These are phyloP conservation scores for Platyrinchus mystaceus DNA, from an alignment of 2,797 vertebrate species.

Conservation along the genomic window DNA sequence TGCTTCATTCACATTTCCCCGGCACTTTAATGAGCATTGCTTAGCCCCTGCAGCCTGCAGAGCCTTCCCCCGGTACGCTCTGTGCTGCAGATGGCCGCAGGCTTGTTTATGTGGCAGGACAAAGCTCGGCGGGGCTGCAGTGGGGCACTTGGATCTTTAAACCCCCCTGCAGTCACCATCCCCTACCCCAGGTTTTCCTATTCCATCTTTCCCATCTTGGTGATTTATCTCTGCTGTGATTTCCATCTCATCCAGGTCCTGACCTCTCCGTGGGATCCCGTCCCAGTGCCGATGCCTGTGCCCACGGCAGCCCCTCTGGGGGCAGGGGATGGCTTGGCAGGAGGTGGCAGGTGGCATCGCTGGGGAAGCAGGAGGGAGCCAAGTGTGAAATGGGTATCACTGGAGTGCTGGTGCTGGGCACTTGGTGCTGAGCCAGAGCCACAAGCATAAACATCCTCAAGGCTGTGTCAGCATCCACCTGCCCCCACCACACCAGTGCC, in stretches of 20 bases:
- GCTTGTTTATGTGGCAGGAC: not conserved
- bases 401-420: not conserved
- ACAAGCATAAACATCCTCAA: accelerated
- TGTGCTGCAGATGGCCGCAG: slow-evolving; percentile 10
- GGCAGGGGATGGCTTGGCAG: not conserved
- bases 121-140: not conserved
- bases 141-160: not conserved
- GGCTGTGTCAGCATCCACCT: not conserved
- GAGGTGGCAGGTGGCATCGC: not conserved
- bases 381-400: not conserved
- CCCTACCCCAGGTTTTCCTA: not conserved
- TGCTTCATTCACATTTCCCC: slow-evolving; percentile 66
- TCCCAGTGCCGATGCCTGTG: accelerated
- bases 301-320: accelerated
- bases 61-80: not conserved
- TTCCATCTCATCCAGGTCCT: not conserved
- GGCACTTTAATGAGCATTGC: slow-evolving; percentile 28
- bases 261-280: accelerated
- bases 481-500: accelerated
- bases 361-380: not conserved
- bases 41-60: slow-evolving; percentile 43
- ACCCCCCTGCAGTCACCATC: not conserved
- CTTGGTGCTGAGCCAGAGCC: not conserved
- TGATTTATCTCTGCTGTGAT: not conserved
- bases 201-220: not conserved